Evolutionary conservation across 53 echinoderm and acorn worm genomes (phyloP).

Genomic region (Glandiceps talaboti): DNA sequence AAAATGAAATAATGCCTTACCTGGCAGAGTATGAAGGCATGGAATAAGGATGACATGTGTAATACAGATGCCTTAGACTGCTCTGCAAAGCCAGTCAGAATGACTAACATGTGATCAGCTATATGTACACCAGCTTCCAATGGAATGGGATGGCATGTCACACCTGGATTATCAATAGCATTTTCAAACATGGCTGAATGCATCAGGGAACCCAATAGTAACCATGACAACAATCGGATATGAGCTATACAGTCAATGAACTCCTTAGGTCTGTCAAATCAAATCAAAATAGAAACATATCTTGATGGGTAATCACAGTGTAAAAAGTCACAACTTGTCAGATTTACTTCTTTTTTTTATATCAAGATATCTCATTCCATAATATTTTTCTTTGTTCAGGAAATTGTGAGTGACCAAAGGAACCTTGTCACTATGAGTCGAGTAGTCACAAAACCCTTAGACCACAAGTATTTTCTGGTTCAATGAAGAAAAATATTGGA

Average conservation of each 20-base stretch:
- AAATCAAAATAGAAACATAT: too few species aligned
- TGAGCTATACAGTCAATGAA: slow-evolving; percentile 98
- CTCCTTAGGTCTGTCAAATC: slow-evolving; percentile 68
- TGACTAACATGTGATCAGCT: slow-evolving; percentile 90
- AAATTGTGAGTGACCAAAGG: too few species aligned
- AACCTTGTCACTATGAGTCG: too few species aligned
- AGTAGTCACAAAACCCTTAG: too few species aligned
- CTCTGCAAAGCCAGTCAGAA: slow-evolving; percentile 96
- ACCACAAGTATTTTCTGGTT: too few species aligned
- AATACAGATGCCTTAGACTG: slow-evolving; percentile 94
- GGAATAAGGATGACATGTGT: slow-evolving; percentile 95
- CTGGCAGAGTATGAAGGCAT: slow-evolving; percentile 97
- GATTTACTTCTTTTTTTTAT: too few species aligned
- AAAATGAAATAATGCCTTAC: slow-evolving; percentile 18
- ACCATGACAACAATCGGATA: slow-evolving; percentile 87
- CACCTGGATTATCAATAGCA: slow-evolving; percentile 32
- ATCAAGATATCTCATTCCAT: too few species aligned
- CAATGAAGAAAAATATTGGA: too few species aligned
- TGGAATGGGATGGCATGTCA: slow-evolving; percentile 74
- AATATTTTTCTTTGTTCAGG: too few species aligned
- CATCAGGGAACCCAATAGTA: slow-evolving; percentile 81
- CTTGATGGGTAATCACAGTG: too few species aligned
- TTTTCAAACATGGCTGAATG: slow-evolving; percentile 76
- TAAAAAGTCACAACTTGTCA: too few species aligned
- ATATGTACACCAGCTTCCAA: slow-evolving; percentile 89